Conservation (phyloP, 2,113 vertebrate genomes). For the Stomatorhinus ivindoensis region DNA sequence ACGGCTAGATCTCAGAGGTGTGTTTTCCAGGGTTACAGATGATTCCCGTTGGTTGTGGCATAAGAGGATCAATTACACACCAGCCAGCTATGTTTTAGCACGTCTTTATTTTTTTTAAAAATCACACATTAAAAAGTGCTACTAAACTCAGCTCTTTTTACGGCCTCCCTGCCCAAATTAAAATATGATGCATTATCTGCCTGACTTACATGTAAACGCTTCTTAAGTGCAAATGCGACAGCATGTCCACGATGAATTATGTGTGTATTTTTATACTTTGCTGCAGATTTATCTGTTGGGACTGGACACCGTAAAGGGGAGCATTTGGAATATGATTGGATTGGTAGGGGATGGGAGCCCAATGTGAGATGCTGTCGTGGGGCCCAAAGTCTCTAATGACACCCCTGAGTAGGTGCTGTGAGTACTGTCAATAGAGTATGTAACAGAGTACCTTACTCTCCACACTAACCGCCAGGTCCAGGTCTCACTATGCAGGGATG, state of each 20-base stretch:
- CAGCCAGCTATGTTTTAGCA: neutral
- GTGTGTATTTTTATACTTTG: neutral
- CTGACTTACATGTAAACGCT: neutral
- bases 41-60: neutral
- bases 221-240: neutral
- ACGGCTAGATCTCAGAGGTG: neutral
- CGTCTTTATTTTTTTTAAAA: neutral
- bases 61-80: neutral
- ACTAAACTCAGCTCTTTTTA: neutral
- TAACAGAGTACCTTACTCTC: neutral
- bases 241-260: neutral
- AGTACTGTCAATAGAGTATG: neutral
- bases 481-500: neutral
- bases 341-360: neutral
- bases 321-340: neutral
- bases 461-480: neutral
- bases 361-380: neutral
- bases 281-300: neutral
- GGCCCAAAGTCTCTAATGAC: neutral
- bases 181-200: neutral
- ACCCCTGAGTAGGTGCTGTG: neutral
- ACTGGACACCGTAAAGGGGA: neutral
- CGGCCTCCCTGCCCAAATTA: neutral
- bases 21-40: neutral
- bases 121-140: neutral